Conservation (phyloP, 2,888 invertebrate genomes). For the Odontocerum albicorne region DNA sequence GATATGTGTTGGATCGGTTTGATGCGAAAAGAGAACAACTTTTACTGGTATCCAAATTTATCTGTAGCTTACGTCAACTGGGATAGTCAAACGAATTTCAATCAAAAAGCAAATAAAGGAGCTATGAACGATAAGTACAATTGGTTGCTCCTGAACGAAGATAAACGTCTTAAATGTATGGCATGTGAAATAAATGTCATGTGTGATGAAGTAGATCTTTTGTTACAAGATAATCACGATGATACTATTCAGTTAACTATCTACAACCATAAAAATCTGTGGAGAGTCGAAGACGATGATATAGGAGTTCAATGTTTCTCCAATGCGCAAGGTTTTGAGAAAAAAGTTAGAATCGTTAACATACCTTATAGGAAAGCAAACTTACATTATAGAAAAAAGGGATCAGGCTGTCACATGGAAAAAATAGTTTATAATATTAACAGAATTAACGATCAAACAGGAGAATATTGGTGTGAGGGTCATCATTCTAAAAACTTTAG, state of each 20-base stretch:
- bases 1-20: slow-evolving; percentile 39
- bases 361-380: slow-evolving; percentile 37
- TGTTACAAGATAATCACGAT: slow-evolving; percentile 14
- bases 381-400: slow-evolving; percentile 7
- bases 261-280: slow-evolving; percentile 58
- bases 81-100: slow-evolving; percentile 27
- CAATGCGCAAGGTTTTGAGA: slow-evolving; percentile 57
- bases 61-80: slow-evolving; percentile 21
- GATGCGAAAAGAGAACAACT: slow-evolving; percentile 42
- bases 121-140: slow-evolving; percentile 24
- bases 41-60: slow-evolving; percentile 46
- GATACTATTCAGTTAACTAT: slow-evolving; percentile 53
- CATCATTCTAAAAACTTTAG: slow-evolving; percentile 54
- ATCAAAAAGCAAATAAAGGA: slow-evolving; percentile 17
- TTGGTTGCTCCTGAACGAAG: slow-evolving; percentile 38
- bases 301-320: slow-evolving; percentile 63
- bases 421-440: slow-evolving; percentile 56
- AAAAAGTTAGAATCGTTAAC: slow-evolving; percentile 50
- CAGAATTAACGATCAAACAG: slow-evolving; percentile 55
- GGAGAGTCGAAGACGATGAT: slow-evolving; percentile 50
- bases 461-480: slow-evolving; percentile 68
- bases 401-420: slow-evolving; percentile 29
- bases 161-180: slow-evolving; percentile 45
- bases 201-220: slow-evolving; percentile 43
- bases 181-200: slow-evolving; percentile 47